Evolutionary conservation across 2,113 vertebrate genomes (phyloP).

Genomic region (Dermatemys mawii): DNA sequence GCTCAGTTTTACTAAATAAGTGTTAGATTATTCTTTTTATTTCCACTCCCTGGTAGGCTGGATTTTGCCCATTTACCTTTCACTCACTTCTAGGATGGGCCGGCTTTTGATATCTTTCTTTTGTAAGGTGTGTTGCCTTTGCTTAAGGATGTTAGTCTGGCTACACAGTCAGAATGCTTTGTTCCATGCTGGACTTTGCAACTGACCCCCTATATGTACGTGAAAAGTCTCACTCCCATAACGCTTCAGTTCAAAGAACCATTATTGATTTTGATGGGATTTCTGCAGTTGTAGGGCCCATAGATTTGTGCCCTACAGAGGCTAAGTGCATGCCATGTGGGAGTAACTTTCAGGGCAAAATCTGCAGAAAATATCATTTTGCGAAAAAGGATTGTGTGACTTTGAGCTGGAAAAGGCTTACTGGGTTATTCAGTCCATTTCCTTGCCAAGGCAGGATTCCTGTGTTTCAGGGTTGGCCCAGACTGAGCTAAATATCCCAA

Average conservation of each 20-base stretch:
- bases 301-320: background rate
- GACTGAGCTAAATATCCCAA: background rate
- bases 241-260: background rate
- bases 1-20: background rate
- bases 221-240: background rate
- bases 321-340: background rate
- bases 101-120: background rate
- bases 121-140: rapidly evolving
- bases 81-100: background rate
- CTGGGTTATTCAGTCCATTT: background rate
- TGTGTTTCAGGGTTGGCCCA: background rate
- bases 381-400: background rate
- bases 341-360: background rate
- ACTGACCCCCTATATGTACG: background rate
- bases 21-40: background rate
- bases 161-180: rapidly evolving
- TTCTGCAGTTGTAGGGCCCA: background rate
- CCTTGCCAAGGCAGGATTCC: background rate
- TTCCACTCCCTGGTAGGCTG: rapidly evolving
- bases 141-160: background rate
- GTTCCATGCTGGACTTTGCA: too few relatives aligned
- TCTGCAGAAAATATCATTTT: background rate
- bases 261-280: background rate
- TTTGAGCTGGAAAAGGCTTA: background rate
- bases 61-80: background rate